Percentiles rank a stretch among this genome's conserved stretches.
Evolutionary conservation across 1,140 invertebrate species (phyloP).

Genomic region (Rhopalosiphum padi): DNA sequence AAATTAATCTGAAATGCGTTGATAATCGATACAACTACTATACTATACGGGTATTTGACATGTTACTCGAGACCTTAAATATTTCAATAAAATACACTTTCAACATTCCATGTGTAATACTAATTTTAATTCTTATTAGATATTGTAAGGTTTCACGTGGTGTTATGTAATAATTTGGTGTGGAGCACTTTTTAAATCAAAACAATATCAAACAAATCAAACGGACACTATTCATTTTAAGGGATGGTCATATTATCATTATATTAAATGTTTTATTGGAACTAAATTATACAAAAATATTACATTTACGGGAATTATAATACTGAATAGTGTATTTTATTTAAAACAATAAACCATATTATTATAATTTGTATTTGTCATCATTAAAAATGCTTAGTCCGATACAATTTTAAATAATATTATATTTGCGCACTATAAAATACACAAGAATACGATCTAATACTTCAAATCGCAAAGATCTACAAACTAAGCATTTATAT

Average conservation of each 20-base stretch:
- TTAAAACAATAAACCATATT: neutral
- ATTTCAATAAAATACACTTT: conserved; percentile 14
- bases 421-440: neutral
- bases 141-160: neutral
- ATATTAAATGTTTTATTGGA: neutral
- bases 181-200: neutral
- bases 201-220: neutral
- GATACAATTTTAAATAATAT: neutral
- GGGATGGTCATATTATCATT: neutral
- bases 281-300: neutral
- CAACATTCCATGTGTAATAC: neutral
- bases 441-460: neutral
- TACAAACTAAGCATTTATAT: neutral
- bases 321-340: neutral
- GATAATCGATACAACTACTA: neutral
- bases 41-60: neutral
- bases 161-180: neutral
- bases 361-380: neutral
- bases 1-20: neutral
- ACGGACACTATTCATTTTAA: neutral
- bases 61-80: neutral
- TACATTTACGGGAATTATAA: neutral
- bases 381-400: neutral
- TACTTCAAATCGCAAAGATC: neutral
- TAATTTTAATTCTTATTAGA: conserved; percentile 13